phyloP scores from a whole-genome alignment of 2,888 invertebrate species.

The Erebia epiphron region DNA sequence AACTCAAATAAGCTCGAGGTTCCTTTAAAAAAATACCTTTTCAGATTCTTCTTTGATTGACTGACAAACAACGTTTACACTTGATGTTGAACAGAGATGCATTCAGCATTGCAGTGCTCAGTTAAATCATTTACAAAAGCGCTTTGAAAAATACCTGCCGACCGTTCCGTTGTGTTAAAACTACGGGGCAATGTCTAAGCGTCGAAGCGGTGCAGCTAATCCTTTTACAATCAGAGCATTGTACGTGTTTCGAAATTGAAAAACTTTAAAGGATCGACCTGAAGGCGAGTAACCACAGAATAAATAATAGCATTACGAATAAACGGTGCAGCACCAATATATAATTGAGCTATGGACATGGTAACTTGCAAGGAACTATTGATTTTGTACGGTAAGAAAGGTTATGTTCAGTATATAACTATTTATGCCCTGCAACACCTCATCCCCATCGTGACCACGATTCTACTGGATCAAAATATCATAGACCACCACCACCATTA shows the following conservation, averaged over 20 bases:
- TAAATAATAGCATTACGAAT: background rate
- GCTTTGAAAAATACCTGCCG: constrained; percentile 20
- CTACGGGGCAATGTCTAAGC: constrained; percentile 13
- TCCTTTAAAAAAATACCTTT: background rate
- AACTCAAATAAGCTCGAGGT: background rate
- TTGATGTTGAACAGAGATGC: constrained; percentile 2
- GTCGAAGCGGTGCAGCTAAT: constrained; percentile 17
- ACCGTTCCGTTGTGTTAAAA: constrained; percentile 21
- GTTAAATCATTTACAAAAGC: constrained; percentile 22
- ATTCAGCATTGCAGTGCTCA: constrained; percentile 1
- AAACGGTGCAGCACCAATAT: background rate
- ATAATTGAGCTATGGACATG: too few relatives aligned
- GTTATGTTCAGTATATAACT: too few relatives aligned
- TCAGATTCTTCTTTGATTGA: background rate
- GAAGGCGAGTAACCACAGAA: background rate
- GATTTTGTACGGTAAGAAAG: too few relatives aligned
- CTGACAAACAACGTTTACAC: constrained; percentile 12
- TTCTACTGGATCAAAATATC: too few relatives aligned
- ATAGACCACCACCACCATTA: too few relatives aligned
- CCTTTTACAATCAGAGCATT: constrained; percentile 18
- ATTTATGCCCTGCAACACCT: too few relatives aligned
- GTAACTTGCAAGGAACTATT: too few relatives aligned
- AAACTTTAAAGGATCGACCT: background rate
- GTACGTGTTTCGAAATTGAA: constrained; percentile 13
- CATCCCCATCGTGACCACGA: too few relatives aligned